These are phyloP conservation scores for Ooceraea biroi DNA, from an alignment of 1,140 invertebrate species.

Conservation along the genomic window DNA sequence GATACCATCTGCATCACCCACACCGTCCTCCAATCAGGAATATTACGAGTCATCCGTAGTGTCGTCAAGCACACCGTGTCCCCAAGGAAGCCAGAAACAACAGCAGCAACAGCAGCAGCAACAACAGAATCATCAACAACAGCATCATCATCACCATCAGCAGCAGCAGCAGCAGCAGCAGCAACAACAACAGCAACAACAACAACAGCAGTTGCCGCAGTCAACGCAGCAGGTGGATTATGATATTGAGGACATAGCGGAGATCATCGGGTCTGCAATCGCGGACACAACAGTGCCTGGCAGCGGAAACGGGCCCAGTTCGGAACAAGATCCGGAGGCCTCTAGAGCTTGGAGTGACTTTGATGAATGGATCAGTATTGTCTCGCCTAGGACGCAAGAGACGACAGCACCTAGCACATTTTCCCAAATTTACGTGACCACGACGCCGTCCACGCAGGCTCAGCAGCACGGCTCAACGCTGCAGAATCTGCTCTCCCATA, in stretches of 20 bases:
- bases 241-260: constrained; percentile 95
- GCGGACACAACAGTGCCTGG: constrained; percentile 93
- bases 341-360: constrained; percentile 93
- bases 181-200: constrained; percentile 83
- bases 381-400: constrained; percentile 88
- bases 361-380: constrained; percentile 93
- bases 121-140: constrained; percentile 80
- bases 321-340: constrained; percentile 86
- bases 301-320: constrained; percentile 88
- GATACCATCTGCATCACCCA: constrained; percentile 82
- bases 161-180: constrained; percentile 83
- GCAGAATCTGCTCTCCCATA: constrained; percentile 91
- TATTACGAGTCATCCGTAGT: constrained; percentile 83
- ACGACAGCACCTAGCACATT: constrained; percentile 80
- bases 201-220: constrained; percentile 85
- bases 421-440: constrained; percentile 80
- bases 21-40: constrained; percentile 84
- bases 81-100: constrained; percentile 80
- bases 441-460: constrained; percentile 75
- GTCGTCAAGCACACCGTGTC: constrained; percentile 84
- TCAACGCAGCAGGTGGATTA: constrained; percentile 88
- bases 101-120: constrained; percentile 76
- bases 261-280: constrained; percentile 95
- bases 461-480: constrained; percentile 86
- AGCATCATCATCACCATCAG: constrained; percentile 85